A percentile compares a stretch with the other conserved stretches of the same genome.
Conservation (phyloP, 2,113 vertebrate species). For the Pogonocichla stellata region DNA sequence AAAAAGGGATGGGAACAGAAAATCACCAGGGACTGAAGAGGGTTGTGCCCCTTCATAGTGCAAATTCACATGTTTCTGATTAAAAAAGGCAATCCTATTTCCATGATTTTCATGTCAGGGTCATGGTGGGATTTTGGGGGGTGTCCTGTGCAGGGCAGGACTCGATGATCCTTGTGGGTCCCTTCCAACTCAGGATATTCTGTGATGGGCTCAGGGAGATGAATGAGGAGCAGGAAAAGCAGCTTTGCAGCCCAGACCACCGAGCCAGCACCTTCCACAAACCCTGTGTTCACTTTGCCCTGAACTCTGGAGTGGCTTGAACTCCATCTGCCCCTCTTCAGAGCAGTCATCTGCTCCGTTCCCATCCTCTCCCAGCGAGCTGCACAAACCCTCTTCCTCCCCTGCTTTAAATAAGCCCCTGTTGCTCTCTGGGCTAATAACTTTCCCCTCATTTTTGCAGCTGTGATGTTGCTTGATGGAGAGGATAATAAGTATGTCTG, state of each 20-base stretch:
- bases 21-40: accelerated
- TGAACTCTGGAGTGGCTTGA: background rate
- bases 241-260: background rate
- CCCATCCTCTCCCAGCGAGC: background rate
- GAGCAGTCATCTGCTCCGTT: background rate
- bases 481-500: background rate
- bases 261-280: background rate
- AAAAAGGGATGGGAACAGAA: background rate
- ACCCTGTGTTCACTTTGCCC: background rate
- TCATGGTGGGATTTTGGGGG: background rate
- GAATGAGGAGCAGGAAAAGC: background rate
- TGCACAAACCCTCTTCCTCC: background rate
- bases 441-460: background rate
- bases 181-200: background rate
- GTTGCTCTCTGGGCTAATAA: background rate
- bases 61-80: background rate
- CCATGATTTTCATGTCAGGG: background rate
- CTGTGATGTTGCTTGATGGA: background rate
- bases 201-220: background rate
- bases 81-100: background rate
- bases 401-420: background rate
- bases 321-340: background rate
- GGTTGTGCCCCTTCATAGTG: background rate
- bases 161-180: background rate
- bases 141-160: background rate